Base-by-base conservation (phyloP, 2,797 vertebrate genomes). In the Gobio occitaniae region DNA sequence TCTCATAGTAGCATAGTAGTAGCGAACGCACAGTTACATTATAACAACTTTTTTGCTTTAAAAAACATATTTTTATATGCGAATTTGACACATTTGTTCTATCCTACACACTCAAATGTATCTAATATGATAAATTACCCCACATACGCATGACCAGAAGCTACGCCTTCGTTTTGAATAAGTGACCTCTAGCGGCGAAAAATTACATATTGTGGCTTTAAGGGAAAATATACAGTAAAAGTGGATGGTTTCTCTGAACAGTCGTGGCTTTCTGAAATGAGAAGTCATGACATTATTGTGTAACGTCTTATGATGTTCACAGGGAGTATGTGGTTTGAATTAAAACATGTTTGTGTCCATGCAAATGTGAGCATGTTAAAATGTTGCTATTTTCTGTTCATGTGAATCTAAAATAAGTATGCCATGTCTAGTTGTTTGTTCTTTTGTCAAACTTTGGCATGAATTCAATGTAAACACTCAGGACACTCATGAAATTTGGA, bases 391-490 rank as follows among this genome's bases (percentile, higher is more conserved):
- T 15, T 41, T 41, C 21, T 77, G 19, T 11, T 59, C 21, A 59
- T 4, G 10, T 19, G 15, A 13, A 63, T 29, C 56, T 61, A 47
- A 78, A 47, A 10, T 15, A 76, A 56, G 19, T 16, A 25, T 15
- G 44, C 21, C 3, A 25, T 16, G 16, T 61, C 54, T 61, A 78
- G 13, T 76, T 76, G 52, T 41, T 59, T 59, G 32, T 66, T 8
- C n/a, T 32, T 82, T 59, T 48, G 54, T 82, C 80, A 6, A 72
- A 52, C 59, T 29, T 66, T 17, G 70, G 81, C 56, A 25, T 25
- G 6, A 50, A 50, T 74, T 36, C 71, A 83, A 15, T 75, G 32
- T 44, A 76, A 83, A 83, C 61, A 66, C 6, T 50, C 41, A 29
- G n/a, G 13, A 52, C 16, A 36, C 10, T 25, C 12, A 48, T 65